Conservation (phyloP, 2,888 invertebrate genomes). For the Congeria kusceri region DNA sequence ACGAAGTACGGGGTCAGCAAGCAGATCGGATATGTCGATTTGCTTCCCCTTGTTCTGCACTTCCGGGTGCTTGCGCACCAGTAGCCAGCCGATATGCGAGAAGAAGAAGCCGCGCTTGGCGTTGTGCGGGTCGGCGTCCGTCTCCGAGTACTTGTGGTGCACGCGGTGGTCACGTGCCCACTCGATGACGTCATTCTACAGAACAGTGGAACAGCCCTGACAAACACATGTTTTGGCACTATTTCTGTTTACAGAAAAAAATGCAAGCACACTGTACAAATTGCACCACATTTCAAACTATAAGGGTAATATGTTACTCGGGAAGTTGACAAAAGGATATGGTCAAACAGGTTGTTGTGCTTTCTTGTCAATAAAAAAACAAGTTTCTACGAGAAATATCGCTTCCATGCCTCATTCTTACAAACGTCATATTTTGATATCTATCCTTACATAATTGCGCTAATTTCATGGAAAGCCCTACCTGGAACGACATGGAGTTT, state of each 20-base stretch:
- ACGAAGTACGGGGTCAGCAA: constrained; percentile 91
- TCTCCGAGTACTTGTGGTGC: constrained; percentile 86
- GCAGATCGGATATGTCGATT: constrained; percentile 93
- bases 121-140: constrained; percentile 86
- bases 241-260: too few relatives aligned
- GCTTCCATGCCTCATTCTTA: too few relatives aligned
- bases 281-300: too few relatives aligned
- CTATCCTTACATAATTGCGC: too few relatives aligned
- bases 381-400: too few relatives aligned
- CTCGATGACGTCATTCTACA: constrained; percentile 85
- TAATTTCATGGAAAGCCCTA: constrained; percentile 84
- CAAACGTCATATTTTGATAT: too few relatives aligned
- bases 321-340: too few relatives aligned
- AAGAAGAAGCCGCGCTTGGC: constrained; percentile 94
- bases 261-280: too few relatives aligned
- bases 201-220: constrained; percentile 4
- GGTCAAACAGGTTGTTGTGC: too few relatives aligned
- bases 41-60: constrained; percentile 90
- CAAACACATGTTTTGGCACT: too few relatives aligned
- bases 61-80: constrained; percentile 94
- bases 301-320: too few relatives aligned
- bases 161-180: constrained; percentile 86
- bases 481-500: constrained; percentile 94
- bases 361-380: too few relatives aligned
- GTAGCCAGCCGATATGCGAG: constrained; percentile 97